Evolutionary conservation across 2,888 invertebrate species (phyloP), one percentile per base, ranked within the genome.

Genomic region (Dusona sp.): DNA sequence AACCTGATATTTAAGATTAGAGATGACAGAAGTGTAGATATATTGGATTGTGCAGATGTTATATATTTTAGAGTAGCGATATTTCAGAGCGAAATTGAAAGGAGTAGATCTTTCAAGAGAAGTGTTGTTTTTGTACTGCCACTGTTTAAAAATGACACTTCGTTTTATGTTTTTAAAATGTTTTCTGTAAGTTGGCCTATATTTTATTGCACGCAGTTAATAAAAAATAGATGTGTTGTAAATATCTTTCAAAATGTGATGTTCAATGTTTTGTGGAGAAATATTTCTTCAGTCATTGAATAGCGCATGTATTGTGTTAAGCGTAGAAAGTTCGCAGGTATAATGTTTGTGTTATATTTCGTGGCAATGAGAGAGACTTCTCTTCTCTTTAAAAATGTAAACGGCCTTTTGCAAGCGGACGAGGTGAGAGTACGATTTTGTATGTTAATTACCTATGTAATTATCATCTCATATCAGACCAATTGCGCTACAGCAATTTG

Each of bases 401-500:
- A 70, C 65, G 38, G 38, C 51, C 68, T 70, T 79, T 79, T 36
- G 45, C 65, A 11, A 33, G 48, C n/a, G 48, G 57, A 74, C 38
- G 57, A 42, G 54, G 65, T 38, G 67, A 68, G 74, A 64, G 75
- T 79, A 70, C 70, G 80, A 86, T 86, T 84, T 78, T 75, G 36
- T 79, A 79, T 82, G 85, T 84, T 87, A 87, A 87, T 87, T 82
- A 79, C 85, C 22, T 22, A 29, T 65, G 81, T 82, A 84, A 87
- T 87, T 87, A 87, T 82, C 81, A 84, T 79, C 81, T 80, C 80
- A 72, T 67, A 81, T 81, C 57, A 61, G 73, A 57, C 38, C 45
- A 78, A 85, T 45, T 70, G 38, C 57, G 67, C 54, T n/a, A 11
- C 22, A 33, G 38, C 29, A 22, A 29, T 70, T 16, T n/a, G 45